Percentiles rank a stretch among this genome's conserved stretches.
Conservation (phyloP, 2,888 invertebrate genomes). For the Blastobasis adustella region DNA sequence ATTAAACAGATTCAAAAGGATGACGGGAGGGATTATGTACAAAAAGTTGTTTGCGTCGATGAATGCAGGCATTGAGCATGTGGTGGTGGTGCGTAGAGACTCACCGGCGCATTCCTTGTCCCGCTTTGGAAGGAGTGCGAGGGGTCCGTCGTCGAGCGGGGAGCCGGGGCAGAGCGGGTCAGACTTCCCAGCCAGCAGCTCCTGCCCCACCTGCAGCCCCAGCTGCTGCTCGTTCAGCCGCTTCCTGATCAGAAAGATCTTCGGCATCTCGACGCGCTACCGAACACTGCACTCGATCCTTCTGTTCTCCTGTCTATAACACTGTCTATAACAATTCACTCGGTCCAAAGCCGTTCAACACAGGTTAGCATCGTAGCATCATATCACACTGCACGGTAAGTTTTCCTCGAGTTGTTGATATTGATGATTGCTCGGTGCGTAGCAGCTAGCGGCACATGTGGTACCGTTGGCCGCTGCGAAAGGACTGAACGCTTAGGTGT, state of each 20-base stretch:
- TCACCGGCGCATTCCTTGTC: conserved; percentile 60
- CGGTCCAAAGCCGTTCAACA: conserved; percentile 33
- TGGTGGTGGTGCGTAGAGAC: conserved; percentile 21
- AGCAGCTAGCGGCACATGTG: conserved; percentile 66
- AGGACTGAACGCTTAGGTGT: conserved; percentile 64
- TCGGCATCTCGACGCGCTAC: conserved; percentile 82
- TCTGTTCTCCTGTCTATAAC: conserved; percentile 61
- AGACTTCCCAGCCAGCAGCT: conserved; percentile 78
- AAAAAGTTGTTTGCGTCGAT: conserved; percentile 22
- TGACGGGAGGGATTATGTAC: conserved; percentile 14
- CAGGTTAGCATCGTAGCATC: conserved; percentile 47
- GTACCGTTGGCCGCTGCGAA: conserved; percentile 72
- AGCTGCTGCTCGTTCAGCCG: conserved; percentile 94
- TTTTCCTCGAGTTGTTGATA: conserved; percentile 61
- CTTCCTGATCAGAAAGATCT: conserved; percentile 94
- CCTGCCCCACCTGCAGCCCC: conserved; percentile 87
- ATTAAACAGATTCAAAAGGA: conserved; percentile 15
- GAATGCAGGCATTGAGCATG: conserved; percentile 22
- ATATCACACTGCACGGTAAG: conserved; percentile 66
- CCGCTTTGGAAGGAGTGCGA: conserved; percentile 76
- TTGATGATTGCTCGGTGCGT: conserved; percentile 59
- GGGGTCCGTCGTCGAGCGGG: conserved; percentile 74
- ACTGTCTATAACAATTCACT: conserved; percentile 54
- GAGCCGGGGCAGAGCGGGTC: conserved; percentile 77
- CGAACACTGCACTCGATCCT: conserved; percentile 65